Percentiles rank a stretch among this genome's conserved stretches.
phyloP scores from a whole-genome alignment of 2,113 vertebrate genomes.

The Diadophis punctatus region DNA sequence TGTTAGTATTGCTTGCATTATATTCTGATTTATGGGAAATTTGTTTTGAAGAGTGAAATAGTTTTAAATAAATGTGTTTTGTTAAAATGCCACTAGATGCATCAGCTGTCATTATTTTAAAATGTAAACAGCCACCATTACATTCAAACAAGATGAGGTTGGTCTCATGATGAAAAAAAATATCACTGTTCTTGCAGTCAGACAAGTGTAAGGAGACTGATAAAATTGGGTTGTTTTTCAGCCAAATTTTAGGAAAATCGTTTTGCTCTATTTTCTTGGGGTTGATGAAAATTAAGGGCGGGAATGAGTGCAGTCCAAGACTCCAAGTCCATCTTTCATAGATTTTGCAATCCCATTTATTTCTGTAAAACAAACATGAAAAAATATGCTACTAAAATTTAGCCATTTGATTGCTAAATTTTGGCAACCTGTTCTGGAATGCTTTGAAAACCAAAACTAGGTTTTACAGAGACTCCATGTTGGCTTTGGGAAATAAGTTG shows the following conservation, averaged over 20 bases:
- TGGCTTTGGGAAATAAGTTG: not conserved
- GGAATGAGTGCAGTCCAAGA: not conserved
- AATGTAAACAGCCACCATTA: not conserved
- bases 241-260: not conserved
- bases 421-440: not conserved
- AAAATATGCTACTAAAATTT: not conserved
- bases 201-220: not conserved
- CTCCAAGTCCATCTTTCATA: not conserved
- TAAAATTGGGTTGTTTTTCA: not conserved
- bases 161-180: not conserved
- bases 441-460: not conserved
- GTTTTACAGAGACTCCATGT: not conserved
- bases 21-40: not conserved
- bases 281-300: not conserved
- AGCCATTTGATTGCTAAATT: not conserved
- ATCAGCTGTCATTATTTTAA: not conserved
- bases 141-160: not conserved
- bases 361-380: not conserved
- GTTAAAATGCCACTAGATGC: not conserved
- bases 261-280: not conserved
- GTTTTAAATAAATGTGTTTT: not conserved
- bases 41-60: not conserved
- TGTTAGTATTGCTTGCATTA: not conserved
- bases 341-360: not conserved
- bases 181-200: not conserved